A percentile compares a stretch with the other conserved stretches of the same genome.
Conservation (phyloP, 2,888 invertebrate species). For the Sarcophaga rosellei region DNA sequence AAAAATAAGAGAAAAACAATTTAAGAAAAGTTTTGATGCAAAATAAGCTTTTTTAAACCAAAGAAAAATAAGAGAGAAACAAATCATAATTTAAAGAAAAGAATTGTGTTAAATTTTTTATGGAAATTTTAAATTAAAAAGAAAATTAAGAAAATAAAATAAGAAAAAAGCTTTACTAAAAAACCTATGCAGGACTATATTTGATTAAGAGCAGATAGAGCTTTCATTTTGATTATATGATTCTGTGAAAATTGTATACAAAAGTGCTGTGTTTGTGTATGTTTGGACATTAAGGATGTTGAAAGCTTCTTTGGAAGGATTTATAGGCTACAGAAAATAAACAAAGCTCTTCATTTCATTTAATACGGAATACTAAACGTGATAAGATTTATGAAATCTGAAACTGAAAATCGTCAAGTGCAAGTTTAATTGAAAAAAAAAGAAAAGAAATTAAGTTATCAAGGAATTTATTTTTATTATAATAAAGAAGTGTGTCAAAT, state of each 20-base stretch:
- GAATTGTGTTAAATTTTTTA: background rate
- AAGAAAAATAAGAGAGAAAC: constrained; percentile 3
- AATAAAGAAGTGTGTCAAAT: background rate
- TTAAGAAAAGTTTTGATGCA: background rate
- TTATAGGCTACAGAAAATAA: constrained; percentile 1
- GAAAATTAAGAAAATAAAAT: background rate
- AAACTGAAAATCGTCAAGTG: constrained; percentile 5
- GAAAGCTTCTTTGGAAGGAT: constrained; percentile 51
- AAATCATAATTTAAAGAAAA: constrained; percentile 32
- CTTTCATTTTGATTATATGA: constrained; percentile 24
- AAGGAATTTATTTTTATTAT: background rate
- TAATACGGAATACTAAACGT: constrained; percentile 42
- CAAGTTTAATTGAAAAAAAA: constrained; percentile 14
- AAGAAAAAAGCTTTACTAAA: constrained; percentile 22
- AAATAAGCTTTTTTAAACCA: constrained; percentile 37
- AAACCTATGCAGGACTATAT: background rate
- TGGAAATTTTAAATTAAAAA: background rate
- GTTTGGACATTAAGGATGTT: constrained; percentile 30
- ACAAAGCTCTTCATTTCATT: constrained; percentile 47
- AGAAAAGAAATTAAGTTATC: background rate
- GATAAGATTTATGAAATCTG: constrained; percentile 38
- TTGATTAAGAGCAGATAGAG: background rate
- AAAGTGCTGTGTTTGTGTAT: background rate
- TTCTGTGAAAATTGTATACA: background rate
- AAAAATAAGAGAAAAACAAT: constrained; percentile 5